phyloP scores from a whole-genome alignment of 2,797 vertebrate species.

The Brachyalestes nurse region DNA sequence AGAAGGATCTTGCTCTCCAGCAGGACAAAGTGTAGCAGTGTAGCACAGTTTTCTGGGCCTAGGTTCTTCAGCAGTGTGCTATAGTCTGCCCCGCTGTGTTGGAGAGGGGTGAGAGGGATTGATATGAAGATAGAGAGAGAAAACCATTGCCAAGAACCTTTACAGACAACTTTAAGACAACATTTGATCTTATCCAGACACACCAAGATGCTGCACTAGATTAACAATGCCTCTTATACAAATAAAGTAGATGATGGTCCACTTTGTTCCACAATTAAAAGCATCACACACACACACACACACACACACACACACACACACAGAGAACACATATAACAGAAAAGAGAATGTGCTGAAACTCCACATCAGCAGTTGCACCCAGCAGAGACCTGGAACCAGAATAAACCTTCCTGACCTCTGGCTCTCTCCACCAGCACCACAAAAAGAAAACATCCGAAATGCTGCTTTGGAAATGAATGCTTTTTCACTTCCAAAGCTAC shows the following conservation, averaged over 20 bases:
- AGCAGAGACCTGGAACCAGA: slow-evolving; percentile 12
- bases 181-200: not conserved
- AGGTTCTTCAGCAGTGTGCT: slow-evolving; percentile 93
- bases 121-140: not conserved
- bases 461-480: not conserved
- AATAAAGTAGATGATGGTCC: slow-evolving; percentile 10
- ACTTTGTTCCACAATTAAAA: slow-evolving; percentile 2
- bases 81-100: slow-evolving; percentile 90
- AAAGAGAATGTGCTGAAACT: not conserved
- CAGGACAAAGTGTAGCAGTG: slow-evolving; percentile 90
- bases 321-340: slow-evolving; percentile 2
- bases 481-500: slow-evolving; percentile 9
- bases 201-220: not conserved
- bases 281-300: not conserved
- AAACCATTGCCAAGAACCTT: not conserved
- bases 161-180: not conserved
- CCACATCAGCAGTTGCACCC: slow-evolving; percentile 8
- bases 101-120: not conserved
- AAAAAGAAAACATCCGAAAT: slow-evolving; percentile 25
- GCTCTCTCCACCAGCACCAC: slow-evolving; percentile 11
- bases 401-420: slow-evolving; percentile 11
- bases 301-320: too few relatives aligned
- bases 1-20: slow-evolving; percentile 95
- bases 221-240: not conserved
- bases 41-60: slow-evolving; percentile 94